A percentile compares a stretch with the other conserved stretches of the same genome.
Conservation (phyloP, 2,113 vertebrate genomes). For the Myiagra hebetior region DNA sequence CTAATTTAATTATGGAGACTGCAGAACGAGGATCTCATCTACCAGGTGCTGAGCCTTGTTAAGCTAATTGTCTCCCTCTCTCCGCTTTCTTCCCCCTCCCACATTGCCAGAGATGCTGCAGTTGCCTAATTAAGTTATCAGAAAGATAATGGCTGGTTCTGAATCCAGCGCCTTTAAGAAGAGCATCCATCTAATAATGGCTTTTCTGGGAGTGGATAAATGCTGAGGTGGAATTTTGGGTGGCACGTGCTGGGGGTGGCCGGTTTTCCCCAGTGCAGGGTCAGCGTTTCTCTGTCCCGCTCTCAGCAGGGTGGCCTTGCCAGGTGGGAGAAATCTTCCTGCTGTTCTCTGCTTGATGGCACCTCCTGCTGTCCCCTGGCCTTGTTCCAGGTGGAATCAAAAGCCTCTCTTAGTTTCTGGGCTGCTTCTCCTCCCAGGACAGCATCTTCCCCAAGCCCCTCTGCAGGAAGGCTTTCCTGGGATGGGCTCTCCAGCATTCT, state of each 20-base stretch:
- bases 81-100: conserved; percentile 57
- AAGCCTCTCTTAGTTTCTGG: neutral
- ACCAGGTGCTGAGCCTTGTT: conserved; percentile 70
- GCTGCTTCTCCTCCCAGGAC: neutral
- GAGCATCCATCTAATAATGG: conserved; percentile 26
- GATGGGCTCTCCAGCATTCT: neutral
- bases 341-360: neutral
- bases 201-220: neutral
- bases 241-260: neutral
- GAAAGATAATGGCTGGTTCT: conserved; percentile 68
- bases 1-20: conserved; percentile 70
- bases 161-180: conserved; percentile 44
- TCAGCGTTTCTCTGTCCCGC: fast-evolving
- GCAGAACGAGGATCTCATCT: conserved; percentile 63
- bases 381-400: neutral
- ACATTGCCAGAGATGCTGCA: conserved; percentile 55
- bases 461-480: neutral
- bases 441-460: fast-evolving
- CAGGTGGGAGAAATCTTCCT: neutral
- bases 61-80: conserved; percentile 76
- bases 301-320: neutral
- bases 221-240: neutral
- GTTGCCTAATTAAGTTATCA: conserved; percentile 73
- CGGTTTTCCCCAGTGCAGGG: neutral
- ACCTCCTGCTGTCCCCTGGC: neutral